These are phyloP conservation scores for Sylvietta virens DNA, from an alignment of 2,113 vertebrate genomes.

Conservation along the genomic window DNA sequence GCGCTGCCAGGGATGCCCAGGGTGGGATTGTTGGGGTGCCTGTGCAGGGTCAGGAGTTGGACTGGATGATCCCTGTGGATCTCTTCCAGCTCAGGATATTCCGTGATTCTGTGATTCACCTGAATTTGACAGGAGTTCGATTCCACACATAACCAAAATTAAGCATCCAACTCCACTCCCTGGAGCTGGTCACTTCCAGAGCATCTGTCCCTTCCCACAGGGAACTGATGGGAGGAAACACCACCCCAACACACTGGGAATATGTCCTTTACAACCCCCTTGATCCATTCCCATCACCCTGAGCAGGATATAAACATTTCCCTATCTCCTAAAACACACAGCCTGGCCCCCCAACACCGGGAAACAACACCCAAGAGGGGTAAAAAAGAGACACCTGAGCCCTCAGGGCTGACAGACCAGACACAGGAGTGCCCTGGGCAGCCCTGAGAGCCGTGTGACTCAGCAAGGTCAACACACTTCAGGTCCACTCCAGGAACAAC, in stretches of 20 bases:
- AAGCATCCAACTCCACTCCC: not conserved
- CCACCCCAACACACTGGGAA: accelerated
- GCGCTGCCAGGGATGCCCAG: too few species aligned
- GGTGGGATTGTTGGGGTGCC: not conserved
- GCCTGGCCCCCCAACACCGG: not conserved
- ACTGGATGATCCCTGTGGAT: not conserved
- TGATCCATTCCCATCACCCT: not conserved
- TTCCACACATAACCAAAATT: not conserved
- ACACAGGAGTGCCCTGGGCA: not conserved
- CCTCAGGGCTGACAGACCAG: not conserved
- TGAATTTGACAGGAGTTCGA: not conserved
- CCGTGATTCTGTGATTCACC: not conserved
- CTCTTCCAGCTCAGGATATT: not conserved
- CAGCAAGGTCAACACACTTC: not conserved
- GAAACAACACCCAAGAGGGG: not conserved
- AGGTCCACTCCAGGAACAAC: not conserved
- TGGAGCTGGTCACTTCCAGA: not conserved
- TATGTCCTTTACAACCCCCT: not conserved
- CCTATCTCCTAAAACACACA: not conserved
- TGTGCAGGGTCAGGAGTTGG: not conserved
- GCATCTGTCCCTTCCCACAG: not conserved
- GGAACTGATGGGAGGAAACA: not conserved
- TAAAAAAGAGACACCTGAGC: not conserved
- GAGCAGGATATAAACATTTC: not conserved
- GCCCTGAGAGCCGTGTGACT: not conserved